phyloP scores from a whole-genome alignment of 2,888 invertebrate species.

The Drosophila stalkeri region DNA sequence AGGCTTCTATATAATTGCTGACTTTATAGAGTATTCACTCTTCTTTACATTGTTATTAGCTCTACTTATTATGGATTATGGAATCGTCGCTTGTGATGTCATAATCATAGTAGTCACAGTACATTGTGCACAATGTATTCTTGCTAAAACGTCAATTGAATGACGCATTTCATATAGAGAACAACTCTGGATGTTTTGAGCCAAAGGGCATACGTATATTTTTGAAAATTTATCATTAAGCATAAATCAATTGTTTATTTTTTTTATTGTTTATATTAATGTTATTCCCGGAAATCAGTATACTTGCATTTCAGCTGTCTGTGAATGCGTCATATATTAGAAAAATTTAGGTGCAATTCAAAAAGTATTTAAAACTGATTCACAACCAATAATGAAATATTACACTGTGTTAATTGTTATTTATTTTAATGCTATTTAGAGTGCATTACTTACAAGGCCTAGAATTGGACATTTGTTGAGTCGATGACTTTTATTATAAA shows the following conservation, averaged over 20 bases:
- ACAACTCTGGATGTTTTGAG: neutral
- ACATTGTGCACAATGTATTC: neutral
- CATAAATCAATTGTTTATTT: neutral
- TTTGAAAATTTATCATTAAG: neutral
- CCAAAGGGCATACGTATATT: too few relatives aligned
- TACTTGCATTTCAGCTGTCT: neutral
- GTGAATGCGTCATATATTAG: neutral
- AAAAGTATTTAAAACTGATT: neutral
- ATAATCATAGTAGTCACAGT: neutral
- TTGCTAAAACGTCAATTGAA: neutral
- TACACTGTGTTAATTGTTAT: neutral
- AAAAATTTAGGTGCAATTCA: neutral
- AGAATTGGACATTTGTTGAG: too few relatives aligned
- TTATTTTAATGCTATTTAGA: neutral
- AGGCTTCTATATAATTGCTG: neutral
- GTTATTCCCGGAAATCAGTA: neutral
- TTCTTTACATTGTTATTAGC: neutral
- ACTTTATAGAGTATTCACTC: neutral
- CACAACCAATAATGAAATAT: neutral
- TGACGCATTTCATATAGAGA: slow-evolving; percentile 12
- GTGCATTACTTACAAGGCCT: too few relatives aligned
- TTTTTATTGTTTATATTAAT: neutral
- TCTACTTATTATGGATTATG: neutral
- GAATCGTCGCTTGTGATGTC: slow-evolving; percentile 39
- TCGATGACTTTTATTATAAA: too few relatives aligned